Evolutionary conservation across 2,888 invertebrate genomes (phyloP), one percentile per base, ranked within the genome.

Genomic region (Scaptomyza flava): DNA sequence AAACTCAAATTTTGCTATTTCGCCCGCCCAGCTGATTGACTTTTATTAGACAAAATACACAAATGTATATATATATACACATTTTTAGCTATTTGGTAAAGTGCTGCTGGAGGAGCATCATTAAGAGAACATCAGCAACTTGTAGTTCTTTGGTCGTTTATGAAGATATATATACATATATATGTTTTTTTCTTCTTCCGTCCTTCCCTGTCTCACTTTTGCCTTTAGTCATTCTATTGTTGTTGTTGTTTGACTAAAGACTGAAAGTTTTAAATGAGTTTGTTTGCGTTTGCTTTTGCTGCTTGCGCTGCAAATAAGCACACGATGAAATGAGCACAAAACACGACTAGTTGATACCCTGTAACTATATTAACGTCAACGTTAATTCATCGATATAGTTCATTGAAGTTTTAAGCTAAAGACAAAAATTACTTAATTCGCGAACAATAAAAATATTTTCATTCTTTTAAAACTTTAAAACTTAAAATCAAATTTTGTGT

Each of bases 1-100:
- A 75, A 58, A 68, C 70, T 66, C 65, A 65, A 61, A 71, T 77
- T 81, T 75, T 52, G 62, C 47, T 23, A 59, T 47, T 53, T 71
- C 56, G 72, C 47, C 59, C 70, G 70, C n/a, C 63, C 70, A 48
- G 75, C 71, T 64, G 75, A 67, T 70, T 70, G 60, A n/a, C 51
- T 51, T 75, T 75, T 67, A 53, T 47, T 30, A 53, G 11, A 42
- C 12, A 53, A 50, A 30, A 51, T 27, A 27, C 27, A 27, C 6
- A 27, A 27, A 27, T 27, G 0, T 27, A 3, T 23, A 17, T 17
- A 17, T 1, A 23, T 23, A 23, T 23, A 23, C 2, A 23, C 3
- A 23, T 27, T 27, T 27, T 27, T 5, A 27, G 27, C 27, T 27
- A 6, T 27, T 27, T 27, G 27, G 27, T 17, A 12, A 17, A 23